Percentiles rank a stretch among this genome's conserved stretches.
Evolutionary conservation across 2,113 vertebrate species (phyloP).

Genomic region (Zosterops pallidus): DNA sequence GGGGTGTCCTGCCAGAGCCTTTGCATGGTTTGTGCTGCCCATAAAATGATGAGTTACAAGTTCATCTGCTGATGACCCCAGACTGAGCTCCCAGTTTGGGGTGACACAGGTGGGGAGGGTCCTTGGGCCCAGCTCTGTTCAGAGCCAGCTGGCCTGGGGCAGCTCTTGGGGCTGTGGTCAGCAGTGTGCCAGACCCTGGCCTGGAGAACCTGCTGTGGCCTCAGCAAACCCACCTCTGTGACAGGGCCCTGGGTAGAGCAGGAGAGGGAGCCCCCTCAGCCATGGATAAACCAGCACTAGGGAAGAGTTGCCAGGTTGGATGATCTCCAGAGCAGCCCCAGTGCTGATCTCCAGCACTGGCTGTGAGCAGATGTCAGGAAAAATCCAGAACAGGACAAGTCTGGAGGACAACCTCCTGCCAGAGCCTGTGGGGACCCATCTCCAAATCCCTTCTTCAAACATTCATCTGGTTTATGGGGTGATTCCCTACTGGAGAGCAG

Average conservation of each 20-base stretch:
- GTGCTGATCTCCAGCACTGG: not conserved
- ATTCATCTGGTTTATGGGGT: not conserved
- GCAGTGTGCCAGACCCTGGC: rapidly evolving
- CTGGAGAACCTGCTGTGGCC: not conserved
- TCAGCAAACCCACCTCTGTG: not conserved
- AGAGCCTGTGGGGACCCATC: not conserved
- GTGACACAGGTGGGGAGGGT: not conserved
- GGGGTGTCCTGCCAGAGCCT: not conserved
- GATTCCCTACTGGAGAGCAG: not conserved
- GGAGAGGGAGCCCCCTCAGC: not conserved
- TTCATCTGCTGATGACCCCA: rapidly evolving
- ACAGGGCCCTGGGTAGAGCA: rapidly evolving
- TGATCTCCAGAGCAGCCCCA: not conserved
- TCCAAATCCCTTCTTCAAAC: not conserved
- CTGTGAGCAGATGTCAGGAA: not conserved
- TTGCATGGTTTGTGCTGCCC: not conserved
- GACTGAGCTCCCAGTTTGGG: not conserved
- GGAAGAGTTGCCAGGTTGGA: not conserved
- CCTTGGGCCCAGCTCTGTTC: not conserved
- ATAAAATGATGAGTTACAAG: rapidly evolving
- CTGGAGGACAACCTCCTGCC: not conserved
- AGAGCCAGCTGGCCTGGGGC: not conserved
- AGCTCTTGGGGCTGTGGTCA: not conserved
- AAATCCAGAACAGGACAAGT: not conserved
- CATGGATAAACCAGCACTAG: not conserved